phyloP scores from a whole-genome alignment of 2,888 invertebrate genomes.

The Galeopsomyia nigrocyanea region DNA sequence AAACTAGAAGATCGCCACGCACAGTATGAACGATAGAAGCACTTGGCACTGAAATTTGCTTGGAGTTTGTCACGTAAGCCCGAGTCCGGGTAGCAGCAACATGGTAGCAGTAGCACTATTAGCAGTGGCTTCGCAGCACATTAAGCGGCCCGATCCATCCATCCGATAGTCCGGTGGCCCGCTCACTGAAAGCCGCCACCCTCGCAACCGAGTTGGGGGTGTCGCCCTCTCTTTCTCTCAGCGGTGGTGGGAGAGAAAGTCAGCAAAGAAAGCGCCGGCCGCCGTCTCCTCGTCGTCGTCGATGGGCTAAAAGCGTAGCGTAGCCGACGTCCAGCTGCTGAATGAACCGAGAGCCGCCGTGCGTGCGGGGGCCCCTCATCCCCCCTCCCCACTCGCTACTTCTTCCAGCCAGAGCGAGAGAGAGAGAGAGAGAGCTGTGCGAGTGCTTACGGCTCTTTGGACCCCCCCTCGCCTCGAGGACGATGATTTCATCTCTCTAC shows the following conservation, averaged over 20 bases:
- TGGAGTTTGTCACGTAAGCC: background rate
- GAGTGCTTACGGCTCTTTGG: background rate
- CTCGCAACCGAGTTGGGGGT: background rate
- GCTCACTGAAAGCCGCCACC: slow-evolving; percentile 39
- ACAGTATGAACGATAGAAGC: too few relatives aligned
- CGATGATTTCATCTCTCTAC: background rate
- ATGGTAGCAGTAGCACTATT: background rate
- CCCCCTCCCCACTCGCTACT: slow-evolving; percentile 45
- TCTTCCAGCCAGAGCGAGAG: slow-evolving; percentile 47
- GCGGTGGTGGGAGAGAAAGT: background rate
- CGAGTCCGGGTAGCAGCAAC: background rate
- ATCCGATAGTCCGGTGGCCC: slow-evolving; percentile 45
- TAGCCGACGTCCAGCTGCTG: too few relatives aligned
- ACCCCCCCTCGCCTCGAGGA: slow-evolving; percentile 15
- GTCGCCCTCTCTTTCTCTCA: slow-evolving; percentile 22
- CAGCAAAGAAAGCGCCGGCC: background rate
- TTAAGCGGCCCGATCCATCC: slow-evolving; percentile 31
- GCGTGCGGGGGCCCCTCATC: slow-evolving; percentile 56
- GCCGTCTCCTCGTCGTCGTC: background rate
- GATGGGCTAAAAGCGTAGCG: too few relatives aligned
- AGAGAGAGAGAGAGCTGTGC: slow-evolving; percentile 21
- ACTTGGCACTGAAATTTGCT: too few relatives aligned
- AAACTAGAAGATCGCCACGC: background rate
- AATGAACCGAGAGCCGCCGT: slow-evolving; percentile 43
- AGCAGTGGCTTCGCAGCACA: background rate